A percentile compares a stretch with the other conserved stretches of the same genome.
Evolutionary conservation across 92 coral and sea anemone genomes (phyloP).

Genomic region (Bergia puertoricense): DNA sequence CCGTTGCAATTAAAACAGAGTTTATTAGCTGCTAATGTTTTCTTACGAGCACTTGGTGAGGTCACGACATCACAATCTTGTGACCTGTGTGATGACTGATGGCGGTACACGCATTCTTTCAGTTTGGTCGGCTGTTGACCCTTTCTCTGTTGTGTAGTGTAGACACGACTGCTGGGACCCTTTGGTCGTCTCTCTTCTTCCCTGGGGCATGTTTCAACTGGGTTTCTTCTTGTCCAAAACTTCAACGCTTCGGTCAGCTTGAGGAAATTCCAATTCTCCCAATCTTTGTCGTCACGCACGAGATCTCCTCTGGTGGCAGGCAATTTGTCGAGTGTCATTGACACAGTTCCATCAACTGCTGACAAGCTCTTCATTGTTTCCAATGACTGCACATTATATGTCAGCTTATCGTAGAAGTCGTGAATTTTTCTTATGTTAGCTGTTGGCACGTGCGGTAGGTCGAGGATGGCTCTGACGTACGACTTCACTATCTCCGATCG

Average conservation of each 20-base stretch:
- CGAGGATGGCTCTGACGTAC: constrained; percentile 44
- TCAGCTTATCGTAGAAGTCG: constrained; percentile 48
- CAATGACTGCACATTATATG: constrained; percentile 50
- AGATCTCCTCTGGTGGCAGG: constrained; percentile 61
- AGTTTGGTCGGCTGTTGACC: constrained; percentile 10
- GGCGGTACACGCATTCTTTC: constrained; percentile 34
- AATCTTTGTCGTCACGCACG: constrained; percentile 46
- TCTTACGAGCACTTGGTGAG: constrained; percentile 40
- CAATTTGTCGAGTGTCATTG: constrained; percentile 57
- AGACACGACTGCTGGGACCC: constrained; percentile 26
- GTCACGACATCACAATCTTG: constrained; percentile 36
- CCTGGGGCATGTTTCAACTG: constrained; percentile 7
- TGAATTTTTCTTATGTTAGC: constrained; percentile 43
- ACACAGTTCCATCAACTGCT: constrained; percentile 52
- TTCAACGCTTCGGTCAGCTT: constrained; percentile 53
- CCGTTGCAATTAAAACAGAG: constrained; percentile 60
- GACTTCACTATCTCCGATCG: constrained; percentile 55
- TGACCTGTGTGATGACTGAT: constrained; percentile 41
- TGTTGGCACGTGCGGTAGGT: constrained; percentile 47
- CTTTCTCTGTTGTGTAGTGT: constrained; percentile 43
- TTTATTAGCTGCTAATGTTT: constrained; percentile 33
- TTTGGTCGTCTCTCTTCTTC: constrained; percentile 37
- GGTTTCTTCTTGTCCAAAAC: constrained; percentile 57
- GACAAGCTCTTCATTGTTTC: constrained; percentile 43
- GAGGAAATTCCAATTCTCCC: constrained; percentile 51